Conservation (phyloP, 2,888 invertebrate genomes). For the Ischnura elegans region DNA sequence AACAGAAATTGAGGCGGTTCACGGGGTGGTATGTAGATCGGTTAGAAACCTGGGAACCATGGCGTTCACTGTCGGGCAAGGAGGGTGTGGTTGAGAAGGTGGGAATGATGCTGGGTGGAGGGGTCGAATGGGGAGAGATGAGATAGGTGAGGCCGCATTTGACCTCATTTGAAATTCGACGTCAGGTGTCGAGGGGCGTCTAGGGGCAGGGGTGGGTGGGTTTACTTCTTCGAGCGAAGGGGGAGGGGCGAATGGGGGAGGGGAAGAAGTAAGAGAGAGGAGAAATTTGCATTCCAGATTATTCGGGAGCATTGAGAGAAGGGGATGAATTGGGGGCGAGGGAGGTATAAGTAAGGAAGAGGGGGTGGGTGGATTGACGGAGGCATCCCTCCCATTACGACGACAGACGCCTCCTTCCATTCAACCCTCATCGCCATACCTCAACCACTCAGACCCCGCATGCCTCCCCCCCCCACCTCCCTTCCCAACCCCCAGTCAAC, state of each 20-base stretch:
- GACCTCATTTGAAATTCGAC: constrained; percentile 67
- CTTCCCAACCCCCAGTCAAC: not conserved
- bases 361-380: not conserved
- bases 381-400: constrained; percentile 22
- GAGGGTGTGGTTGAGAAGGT: not conserved
- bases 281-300: constrained; percentile 67
- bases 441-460: not conserved
- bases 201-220: too few species aligned
- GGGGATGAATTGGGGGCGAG: not conserved
- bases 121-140: constrained; percentile 10
- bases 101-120: not conserved
- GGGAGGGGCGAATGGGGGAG: too few species aligned
- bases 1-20: too few species aligned
- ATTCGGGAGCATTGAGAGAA: constrained; percentile 34
- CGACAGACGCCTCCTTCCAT: not conserved
- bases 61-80: not conserved
- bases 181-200: constrained; percentile 55
- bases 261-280: constrained; percentile 2
- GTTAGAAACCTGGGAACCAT: not conserved
- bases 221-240: constrained; percentile 58
- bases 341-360: not conserved
- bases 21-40: too few species aligned
- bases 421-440: not conserved
- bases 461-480: not conserved
- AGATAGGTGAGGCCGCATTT: constrained; percentile 58